Conservation (phyloP, 2,888 invertebrate species). For the Tetanocera ferruginea region DNA sequence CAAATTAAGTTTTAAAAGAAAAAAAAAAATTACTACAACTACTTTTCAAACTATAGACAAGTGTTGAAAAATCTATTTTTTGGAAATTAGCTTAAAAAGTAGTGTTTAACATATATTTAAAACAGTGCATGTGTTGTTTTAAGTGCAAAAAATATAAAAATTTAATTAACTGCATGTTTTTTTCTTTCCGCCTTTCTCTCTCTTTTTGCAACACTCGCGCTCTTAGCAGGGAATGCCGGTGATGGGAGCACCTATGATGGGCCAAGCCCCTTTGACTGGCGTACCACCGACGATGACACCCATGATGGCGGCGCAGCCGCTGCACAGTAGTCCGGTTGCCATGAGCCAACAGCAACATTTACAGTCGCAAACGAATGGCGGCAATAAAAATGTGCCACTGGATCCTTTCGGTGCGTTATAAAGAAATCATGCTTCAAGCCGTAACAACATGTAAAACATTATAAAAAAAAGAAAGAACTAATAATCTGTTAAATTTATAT, state of each 20-base stretch:
- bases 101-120: not conserved
- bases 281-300: conserved; percentile 63
- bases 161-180: not conserved
- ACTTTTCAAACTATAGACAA: not conserved
- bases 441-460: conserved; percentile 45
- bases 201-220: conserved; percentile 13
- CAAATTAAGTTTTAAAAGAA: not conserved
- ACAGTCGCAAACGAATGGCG: conserved; percentile 58
- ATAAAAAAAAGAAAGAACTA: conserved; percentile 25
- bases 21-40: not conserved
- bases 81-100: not conserved
- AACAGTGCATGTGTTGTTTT: not conserved
- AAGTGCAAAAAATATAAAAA: not conserved
- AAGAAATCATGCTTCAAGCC: conserved; percentile 48
- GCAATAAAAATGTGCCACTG: conserved; percentile 71
- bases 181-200: conserved; percentile 26
- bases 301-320: conserved; percentile 59
- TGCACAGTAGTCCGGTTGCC: conserved; percentile 62
- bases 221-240: conserved; percentile 69
- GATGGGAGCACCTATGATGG: conserved; percentile 69
- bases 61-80: not conserved
- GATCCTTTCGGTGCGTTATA: conserved; percentile 73
- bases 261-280: conserved; percentile 69
- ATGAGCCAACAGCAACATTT: conserved; percentile 56
- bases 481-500: conserved; percentile 27